Evolutionary conservation across 2,888 invertebrate species (phyloP), one percentile per base, ranked within the genome.

Genomic region (Geotrupes spiniger): DNA sequence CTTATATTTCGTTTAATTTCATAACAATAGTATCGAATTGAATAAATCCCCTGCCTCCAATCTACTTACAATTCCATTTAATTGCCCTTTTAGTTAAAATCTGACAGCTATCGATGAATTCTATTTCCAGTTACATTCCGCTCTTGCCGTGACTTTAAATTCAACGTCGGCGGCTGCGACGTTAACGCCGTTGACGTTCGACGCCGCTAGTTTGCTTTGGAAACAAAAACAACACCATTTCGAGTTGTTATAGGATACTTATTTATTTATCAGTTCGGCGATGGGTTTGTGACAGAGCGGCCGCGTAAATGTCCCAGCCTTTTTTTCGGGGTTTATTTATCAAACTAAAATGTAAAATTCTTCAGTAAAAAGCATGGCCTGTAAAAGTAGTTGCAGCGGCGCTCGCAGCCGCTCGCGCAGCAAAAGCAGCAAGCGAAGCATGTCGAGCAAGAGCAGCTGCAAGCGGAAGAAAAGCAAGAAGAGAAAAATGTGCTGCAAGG

Each of bases 341-440:
- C 11, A 8, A 8, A 11, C 11, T 38, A 17, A 21, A 16, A 21
- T 14, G n/a, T 14, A 14, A 33, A 42, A 42, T 33, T 42, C 25
- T 17, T 28, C 33, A 9, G 42, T 42, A 25, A 9, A 12, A 21
- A 14, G 31, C 12, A 33, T 42, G 33, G 9, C 25, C 6, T 12
- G 33, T 25, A 27, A 16, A 21, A 12, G 42, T 2, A 31, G 42
- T 5, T 33, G 42, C 33, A 31, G 33, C 8, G 11, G 42, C 25
- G 33, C 33, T 1, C 41, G 16, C 10, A 41, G 41, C 15, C 16
- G 27, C 38, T 36, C 36, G 4, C 8, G 4, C 5, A 37, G 16
- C n/a, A 44, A 44, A 29, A n/a, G 28, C 15, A 37, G 37, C 26
- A 12, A 14, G 27, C 36, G 15, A 43, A 43, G 15, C 37, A 28